phyloP scores from a whole-genome alignment of 2,113 vertebrate species.

The Smithornis capensis region DNA sequence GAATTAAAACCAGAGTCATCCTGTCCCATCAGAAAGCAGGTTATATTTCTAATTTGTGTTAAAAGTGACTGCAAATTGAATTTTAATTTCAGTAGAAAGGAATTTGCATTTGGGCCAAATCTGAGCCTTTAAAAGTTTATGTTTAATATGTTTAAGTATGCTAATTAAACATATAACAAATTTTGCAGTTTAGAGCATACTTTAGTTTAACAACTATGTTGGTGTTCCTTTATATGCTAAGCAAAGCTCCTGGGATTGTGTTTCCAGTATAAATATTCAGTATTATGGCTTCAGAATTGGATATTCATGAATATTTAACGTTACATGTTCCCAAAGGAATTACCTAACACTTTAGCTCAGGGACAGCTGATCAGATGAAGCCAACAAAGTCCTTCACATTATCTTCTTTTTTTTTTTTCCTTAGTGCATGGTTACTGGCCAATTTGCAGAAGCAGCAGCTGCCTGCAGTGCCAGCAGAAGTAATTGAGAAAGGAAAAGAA shows the following conservation, averaged over 20 bases:
- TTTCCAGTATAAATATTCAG: neutral
- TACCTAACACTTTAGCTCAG: neutral
- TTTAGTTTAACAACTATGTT: neutral
- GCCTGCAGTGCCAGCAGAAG: neutral
- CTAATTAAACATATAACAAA: neutral
- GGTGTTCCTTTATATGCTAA: neutral
- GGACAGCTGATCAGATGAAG: neutral
- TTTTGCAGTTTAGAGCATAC: neutral
- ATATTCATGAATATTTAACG: constrained; percentile 14
- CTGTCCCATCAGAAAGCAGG: neutral
- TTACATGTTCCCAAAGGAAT: neutral
- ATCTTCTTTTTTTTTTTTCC: neutral
- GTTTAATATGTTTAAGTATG: neutral
- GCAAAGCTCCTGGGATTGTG: neutral
- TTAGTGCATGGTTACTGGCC: neutral
- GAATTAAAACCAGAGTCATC: neutral
- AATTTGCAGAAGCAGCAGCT: neutral
- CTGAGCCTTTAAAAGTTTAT: neutral
- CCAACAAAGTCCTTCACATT: neutral
- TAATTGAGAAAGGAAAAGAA: neutral
- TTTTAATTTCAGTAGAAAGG: neutral
- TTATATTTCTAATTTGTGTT: neutral
- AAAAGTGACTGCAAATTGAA: neutral
- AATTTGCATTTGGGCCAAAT: neutral
- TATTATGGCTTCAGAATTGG: neutral